Base-by-base conservation (phyloP, 2,888 invertebrate species). In the Calliphora vomitoria region DNA sequence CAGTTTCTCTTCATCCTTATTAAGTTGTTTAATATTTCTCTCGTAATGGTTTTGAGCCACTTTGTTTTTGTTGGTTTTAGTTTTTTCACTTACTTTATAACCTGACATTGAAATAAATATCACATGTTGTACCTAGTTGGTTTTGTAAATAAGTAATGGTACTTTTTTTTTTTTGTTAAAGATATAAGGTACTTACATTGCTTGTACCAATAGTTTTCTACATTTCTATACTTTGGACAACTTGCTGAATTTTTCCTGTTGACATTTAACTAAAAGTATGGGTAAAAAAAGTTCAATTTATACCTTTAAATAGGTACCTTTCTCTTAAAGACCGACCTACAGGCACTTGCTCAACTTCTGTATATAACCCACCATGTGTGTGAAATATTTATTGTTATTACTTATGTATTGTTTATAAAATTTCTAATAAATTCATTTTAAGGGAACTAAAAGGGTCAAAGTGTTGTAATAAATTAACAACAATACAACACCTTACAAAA, bases 1-100 rank as follows among this genome's bases (percentile, higher is more conserved):
- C 47, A 35, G 35, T 38, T 66, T 82, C n/a, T 53, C 58, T 47
- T 47, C 31, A 38, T 60, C 41, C 50, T 74, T 84, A 66, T 66
- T 68, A 72, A 79, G 47, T 66, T 76, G 18, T 78, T 83, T 75
- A 50, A 50, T 64, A 60, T 74, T 74, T 55, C 20, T 44, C 44
- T 72, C 15, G 31, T 60, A 41, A 58, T 44, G 25, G 20, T 60
- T 74, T 60, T 58, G 55, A 25, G 41, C 53, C 53, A 71, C n/a
- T 53, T 31, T 41, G 35, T 44, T n/a, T 60, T 60, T 74, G 13
- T 47, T 47, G 47, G 47, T n/a, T 38, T 1, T 55, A 18, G 18
- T 25, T 71, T 20, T 55, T 72, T 13, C 44, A 50, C n/a, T n/a
- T 74, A n/a, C 44, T 58, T 35, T 35, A 31, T 20, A 58, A 60